Base-by-base conservation (phyloP, 2,113 vertebrate species). In the Myodes glareolus region DNA sequence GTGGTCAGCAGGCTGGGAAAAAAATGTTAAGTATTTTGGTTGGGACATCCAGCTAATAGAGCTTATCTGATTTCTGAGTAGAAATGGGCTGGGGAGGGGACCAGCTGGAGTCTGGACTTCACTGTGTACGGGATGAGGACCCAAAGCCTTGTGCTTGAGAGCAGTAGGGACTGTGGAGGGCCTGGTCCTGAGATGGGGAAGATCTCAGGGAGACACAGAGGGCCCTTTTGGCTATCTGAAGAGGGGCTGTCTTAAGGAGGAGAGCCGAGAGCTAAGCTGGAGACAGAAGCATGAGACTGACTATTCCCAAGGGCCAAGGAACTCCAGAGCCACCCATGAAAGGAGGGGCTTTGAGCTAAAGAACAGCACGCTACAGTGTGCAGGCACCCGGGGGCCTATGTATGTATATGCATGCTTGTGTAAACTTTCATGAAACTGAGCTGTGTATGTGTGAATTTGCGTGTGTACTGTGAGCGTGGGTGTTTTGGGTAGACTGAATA, bases 161-260 rank as follows among this genome's bases (percentile, higher is more conserved):
- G 2, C 21, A 1, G 0, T 1, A 63, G 61, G 3, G 1, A 17
- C 4, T n/a, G 31, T 5, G 0, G 45, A 16, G 61, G 42, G 50
- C 82, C 45, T 3, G 23, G 68, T 89, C 14, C 90, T 68, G 19
- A 68, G 75, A 31, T 45, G 29, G 39, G n/a, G 63, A 75, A 39
- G 61, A 27, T 52, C 47, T 67, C 36, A 39, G 65, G 65, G 17
- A 67, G 70, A 50, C 76, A 85, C 9, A 25, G 87, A 73, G n/a
- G 90, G 90, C 7, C 2, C 19, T 58, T 67, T 75, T 23, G 42
- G 31, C 19, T 58, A 31, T 81, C 87, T 88, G 61, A 84, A 36
- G 36, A 36, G 65, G 27, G 21, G 11, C 36, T 45, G 6, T 88
- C 39, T 77, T 90, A 65, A 65, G 1, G 27, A 39, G 17, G 39